phyloP scores from a whole-genome alignment of 1,140 invertebrate genomes.

The Drosophila miranda region DNA sequence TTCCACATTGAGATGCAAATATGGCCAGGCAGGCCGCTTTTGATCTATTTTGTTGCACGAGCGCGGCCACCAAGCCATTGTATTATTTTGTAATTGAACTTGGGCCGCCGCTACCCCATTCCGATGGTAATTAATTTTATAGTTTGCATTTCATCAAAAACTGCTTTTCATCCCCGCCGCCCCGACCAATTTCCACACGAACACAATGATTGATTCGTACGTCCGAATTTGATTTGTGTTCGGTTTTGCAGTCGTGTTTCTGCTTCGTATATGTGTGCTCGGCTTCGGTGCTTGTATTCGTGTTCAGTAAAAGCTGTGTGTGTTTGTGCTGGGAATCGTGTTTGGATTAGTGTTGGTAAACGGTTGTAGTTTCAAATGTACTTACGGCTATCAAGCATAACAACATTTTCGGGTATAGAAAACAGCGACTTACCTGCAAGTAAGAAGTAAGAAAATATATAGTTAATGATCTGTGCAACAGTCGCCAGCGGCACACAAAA shows the following conservation, averaged over 20 bases:
- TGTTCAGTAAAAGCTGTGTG: background rate
- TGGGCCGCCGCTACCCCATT: background rate
- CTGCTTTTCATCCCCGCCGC: slow-evolving; percentile 13
- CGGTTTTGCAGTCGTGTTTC: too few species aligned
- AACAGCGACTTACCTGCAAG: slow-evolving; percentile 78
- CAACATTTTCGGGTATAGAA: slow-evolving; percentile 81
- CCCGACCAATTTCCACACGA: background rate
- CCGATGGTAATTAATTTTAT: slow-evolving; percentile 46
- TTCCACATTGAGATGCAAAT: slow-evolving; percentile 54
- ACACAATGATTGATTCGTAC: slow-evolving; percentile 43
- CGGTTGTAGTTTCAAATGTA: slow-evolving; percentile 71
- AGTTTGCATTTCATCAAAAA: slow-evolving; percentile 61
- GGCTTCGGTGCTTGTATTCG: too few species aligned
- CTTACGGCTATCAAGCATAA: slow-evolving; percentile 79
- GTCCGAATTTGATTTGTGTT: slow-evolving; percentile 3
- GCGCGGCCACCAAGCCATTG: slow-evolving; percentile 13
- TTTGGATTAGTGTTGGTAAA: slow-evolving; percentile 43
- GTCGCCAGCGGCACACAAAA: slow-evolving; percentile 23
- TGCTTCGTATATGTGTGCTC: too few species aligned
- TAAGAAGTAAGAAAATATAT: slow-evolving; percentile 45
- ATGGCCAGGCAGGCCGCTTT: slow-evolving; percentile 23
- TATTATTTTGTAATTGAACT: slow-evolving; percentile 45
- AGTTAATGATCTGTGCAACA: slow-evolving; percentile 32
- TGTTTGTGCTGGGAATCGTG: slow-evolving; percentile 15
- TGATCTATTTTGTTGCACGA: slow-evolving; percentile 55